Evolutionary conservation across 1,140 invertebrate species (phyloP).

Genomic region (Eumeta japonica): DNA sequence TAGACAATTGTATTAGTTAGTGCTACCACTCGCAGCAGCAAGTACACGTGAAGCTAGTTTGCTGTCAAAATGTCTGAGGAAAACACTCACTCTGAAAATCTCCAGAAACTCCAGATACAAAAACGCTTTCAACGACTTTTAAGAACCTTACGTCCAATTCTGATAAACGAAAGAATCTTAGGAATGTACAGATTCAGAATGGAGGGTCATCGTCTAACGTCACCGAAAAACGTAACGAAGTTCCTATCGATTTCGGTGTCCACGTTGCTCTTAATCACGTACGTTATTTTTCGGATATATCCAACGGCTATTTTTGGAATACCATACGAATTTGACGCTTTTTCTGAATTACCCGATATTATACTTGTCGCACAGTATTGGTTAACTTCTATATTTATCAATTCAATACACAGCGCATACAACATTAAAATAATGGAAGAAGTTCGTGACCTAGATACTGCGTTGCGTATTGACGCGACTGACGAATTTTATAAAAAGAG

Average conservation of each 20-base stretch:
- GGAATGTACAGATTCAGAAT: constrained; percentile 24
- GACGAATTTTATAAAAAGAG: constrained; percentile 17
- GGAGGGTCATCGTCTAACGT: constrained; percentile 7
- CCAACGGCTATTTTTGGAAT: constrained; percentile 2
- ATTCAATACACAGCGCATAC: constrained; percentile 10
- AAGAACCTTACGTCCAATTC: no score
- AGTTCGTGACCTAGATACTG: constrained; percentile 20
- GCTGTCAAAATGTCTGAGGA: no score
- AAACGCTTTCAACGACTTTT: no score
- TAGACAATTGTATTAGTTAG: no score
- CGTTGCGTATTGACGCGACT: constrained; percentile 17
- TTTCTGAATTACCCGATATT: constrained; percentile 20
- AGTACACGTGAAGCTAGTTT: no score
- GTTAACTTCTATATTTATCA: constrained; percentile 12
- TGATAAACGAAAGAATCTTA: constrained; percentile 23
- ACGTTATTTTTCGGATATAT: constrained; percentile 5
- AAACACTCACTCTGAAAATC: no score
- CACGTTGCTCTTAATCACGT: constrained; percentile 8
- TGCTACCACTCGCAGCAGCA: no score
- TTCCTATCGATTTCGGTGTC: constrained; percentile 10
- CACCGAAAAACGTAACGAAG: constrained; percentile 18
- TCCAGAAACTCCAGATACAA: no score
- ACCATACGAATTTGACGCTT: constrained; percentile 9
- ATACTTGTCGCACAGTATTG: constrained; percentile 21
- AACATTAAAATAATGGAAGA: constrained; percentile 20